Base-by-base conservation (phyloP, 2,113 vertebrate genomes). In the Stigmatopora argus region DNA sequence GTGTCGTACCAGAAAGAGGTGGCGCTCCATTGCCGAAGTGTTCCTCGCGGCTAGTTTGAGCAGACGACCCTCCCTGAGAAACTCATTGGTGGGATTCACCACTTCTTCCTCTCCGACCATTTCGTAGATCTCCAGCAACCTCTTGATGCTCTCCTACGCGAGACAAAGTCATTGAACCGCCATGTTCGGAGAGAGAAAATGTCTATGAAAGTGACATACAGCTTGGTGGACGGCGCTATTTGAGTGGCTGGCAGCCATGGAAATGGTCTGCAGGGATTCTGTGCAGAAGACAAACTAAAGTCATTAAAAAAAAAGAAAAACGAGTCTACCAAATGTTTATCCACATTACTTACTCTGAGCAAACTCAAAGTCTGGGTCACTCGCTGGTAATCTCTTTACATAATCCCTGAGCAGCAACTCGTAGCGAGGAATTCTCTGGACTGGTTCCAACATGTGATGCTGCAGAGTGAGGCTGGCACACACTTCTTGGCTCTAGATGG, bases 81-180 rank as follows among this genome's bases (percentile, higher is more conserved):
- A 91, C 78, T 96, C 94, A 10, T 94, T 98, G 17, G 94, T 92
- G 11, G 95, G 94, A 75, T 97, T 94, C 49, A 97, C 92, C 12
- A 98, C 94, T 71, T 96, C 94, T 71, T 96, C 94, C 81, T 96
- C 95, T 74, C 96, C 95, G 60, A 97, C 83, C 94, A 96, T 97
- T 83, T 97, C 94, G 1, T 95, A 94, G 46, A 98, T 93, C 79
- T 95, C 94, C 83, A 97, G 70, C 38, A 97, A 86, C 74, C 94
- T 94, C 89, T 95, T 97, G 64, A 95, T 84, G 55, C 91, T 93
- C 73, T 95, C 95, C 96, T 98, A 71, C 31, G 44, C 8, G 18
- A 62, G 7, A 45, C 23, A 48, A 3, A 31, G 13, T 35, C 7
- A 53, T 21, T 21, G 21, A 26, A 34, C 7, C 26, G 8, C 10